phyloP scores from a whole-genome alignment of 2,888 invertebrate species.

The Heliconius hortense region DNA sequence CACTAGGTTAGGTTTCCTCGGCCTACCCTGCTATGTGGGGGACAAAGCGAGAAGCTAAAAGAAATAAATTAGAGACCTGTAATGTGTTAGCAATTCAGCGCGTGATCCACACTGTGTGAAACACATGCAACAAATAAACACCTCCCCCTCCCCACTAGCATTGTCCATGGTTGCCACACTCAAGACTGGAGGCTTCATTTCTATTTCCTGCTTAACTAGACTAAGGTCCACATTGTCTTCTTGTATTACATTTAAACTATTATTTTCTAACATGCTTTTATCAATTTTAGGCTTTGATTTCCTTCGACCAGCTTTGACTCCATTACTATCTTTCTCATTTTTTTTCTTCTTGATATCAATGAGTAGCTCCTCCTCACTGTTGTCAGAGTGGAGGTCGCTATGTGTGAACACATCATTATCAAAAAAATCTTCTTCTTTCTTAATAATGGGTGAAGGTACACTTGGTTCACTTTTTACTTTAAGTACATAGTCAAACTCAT shows the following conservation, averaged over 20 bases:
- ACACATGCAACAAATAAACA: conserved; percentile 70
- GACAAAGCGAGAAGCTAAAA: not conserved
- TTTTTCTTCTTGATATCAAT: conserved; percentile 61
- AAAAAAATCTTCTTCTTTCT: conserved; percentile 52
- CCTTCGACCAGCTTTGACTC: conserved; percentile 41
- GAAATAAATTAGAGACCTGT: conserved; percentile 56
- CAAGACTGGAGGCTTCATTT: conserved; percentile 39
- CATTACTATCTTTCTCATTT: conserved; percentile 34
- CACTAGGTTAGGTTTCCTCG: not conserved
- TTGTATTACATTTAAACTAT: conserved; percentile 17
- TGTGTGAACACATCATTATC: conserved; percentile 48
- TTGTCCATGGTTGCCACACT: not conserved
- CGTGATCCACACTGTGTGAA: conserved; percentile 56
- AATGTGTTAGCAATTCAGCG: conserved; percentile 65
- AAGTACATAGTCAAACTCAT: not conserved
- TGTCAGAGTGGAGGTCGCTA: conserved; percentile 54
- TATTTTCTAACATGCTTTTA: conserved; percentile 29
- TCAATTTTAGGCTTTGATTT: conserved; percentile 41
- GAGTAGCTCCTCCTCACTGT: conserved; percentile 64
- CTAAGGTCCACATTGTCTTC: conserved; percentile 46
- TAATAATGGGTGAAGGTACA: conserved; percentile 46
- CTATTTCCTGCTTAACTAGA: conserved; percentile 51
- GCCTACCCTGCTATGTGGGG: not conserved
- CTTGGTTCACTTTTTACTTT: conserved; percentile 21
- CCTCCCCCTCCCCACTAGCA: conserved; percentile 44